These are phyloP conservation scores for Meloidogyne floridensis DNA, from an alignment of 1,140 invertebrate species.

Conservation along the genomic window DNA sequence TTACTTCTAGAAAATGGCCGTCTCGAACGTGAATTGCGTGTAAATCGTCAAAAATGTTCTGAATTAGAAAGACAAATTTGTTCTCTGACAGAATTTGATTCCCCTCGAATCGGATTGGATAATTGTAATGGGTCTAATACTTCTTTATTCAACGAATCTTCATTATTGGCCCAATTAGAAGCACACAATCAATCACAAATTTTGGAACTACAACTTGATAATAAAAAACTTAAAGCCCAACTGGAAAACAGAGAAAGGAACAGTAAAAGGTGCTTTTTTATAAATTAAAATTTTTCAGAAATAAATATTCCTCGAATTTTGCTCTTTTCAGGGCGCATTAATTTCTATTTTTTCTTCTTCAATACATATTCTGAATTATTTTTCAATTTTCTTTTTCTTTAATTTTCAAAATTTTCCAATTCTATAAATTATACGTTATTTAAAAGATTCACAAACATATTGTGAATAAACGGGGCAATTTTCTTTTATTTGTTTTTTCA, in stretches of 20 bases:
- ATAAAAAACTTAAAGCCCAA: constrained; percentile 46
- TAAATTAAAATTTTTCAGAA: not conserved
- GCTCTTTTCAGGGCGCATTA: no score
- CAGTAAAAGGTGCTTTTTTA: not conserved
- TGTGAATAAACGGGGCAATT: not conserved
- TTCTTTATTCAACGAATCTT: constrained; percentile 39
- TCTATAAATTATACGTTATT: not conserved
- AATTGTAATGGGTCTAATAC: not conserved
- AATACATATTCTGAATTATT: no score
- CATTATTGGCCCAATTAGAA: constrained; percentile 41
- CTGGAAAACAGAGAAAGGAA: constrained; percentile 31
- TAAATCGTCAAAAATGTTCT: constrained; percentile 35
- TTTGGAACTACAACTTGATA: constrained; percentile 45
- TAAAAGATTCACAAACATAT: not conserved
- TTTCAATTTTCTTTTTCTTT: no score
- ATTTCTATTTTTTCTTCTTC: no score
- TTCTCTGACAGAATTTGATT: constrained; percentile 21
- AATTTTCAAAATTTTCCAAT: no score
- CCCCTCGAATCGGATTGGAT: constrained; percentile 18
- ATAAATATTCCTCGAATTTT: no score
- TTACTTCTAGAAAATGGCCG: constrained; percentile 46
- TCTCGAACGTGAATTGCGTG: constrained; percentile 46
- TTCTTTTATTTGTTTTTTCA: not conserved
- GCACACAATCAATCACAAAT: constrained; percentile 46
- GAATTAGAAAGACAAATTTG: constrained; percentile 38